Evolutionary conservation across 2,797 vertebrate genomes (phyloP).

Genomic region (Menidia menidia): DNA sequence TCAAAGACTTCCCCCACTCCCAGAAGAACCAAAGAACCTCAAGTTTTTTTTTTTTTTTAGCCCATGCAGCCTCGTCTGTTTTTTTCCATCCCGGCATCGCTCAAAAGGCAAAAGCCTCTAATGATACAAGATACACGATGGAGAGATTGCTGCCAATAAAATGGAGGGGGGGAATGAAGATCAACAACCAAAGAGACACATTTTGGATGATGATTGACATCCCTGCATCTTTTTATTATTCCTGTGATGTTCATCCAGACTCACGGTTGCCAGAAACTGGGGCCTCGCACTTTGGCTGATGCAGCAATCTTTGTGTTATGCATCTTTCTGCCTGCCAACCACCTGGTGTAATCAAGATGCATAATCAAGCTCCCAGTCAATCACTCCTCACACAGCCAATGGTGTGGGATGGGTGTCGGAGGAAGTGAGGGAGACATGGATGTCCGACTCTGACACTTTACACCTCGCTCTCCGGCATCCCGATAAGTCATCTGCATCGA

Average conservation of each 20-base stretch:
- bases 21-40: constrained; percentile 68
- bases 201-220: constrained; percentile 76
- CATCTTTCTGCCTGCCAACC: constrained; percentile 74
- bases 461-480: constrained; percentile 64
- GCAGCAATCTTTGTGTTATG: constrained; percentile 75
- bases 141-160: constrained; percentile 67
- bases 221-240: constrained; percentile 72
- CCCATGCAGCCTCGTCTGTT: constrained; percentile 47
- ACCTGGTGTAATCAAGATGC: constrained; percentile 71
- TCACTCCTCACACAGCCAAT: constrained; percentile 61
- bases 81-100: constrained; percentile 61
- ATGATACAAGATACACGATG: constrained; percentile 68
- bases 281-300: constrained; percentile 81
- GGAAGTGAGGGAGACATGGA: constrained; percentile 62
- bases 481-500: constrained; percentile 50
- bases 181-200: constrained; percentile 52
- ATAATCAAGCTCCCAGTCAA: constrained; percentile 76
- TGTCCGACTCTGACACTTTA: constrained; percentile 72
- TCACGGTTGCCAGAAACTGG: constrained; percentile 66
- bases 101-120: constrained; percentile 69
- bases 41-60: constrained; percentile 52
- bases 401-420: constrained; percentile 69
- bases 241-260: constrained; percentile 79
- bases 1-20: constrained; percentile 70
- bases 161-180: constrained; percentile 19